These are phyloP conservation scores for Leptestheria dahalacensis DNA, from an alignment of 1,140 invertebrate genomes.

Conservation along the genomic window DNA sequence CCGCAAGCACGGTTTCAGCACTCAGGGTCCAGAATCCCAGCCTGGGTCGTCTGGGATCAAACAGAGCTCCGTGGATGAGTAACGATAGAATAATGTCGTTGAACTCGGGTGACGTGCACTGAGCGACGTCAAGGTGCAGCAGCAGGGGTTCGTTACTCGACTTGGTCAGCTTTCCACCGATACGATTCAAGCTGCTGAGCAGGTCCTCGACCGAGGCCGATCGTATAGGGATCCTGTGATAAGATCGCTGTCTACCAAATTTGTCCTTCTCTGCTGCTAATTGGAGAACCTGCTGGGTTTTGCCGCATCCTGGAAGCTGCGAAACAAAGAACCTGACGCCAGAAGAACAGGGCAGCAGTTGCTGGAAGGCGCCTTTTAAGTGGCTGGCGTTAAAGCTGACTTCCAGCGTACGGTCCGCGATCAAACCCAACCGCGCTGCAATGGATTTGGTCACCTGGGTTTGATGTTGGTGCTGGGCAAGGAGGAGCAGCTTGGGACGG, in stretches of 20 bases:
- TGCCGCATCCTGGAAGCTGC: background rate
- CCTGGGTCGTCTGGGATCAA: background rate
- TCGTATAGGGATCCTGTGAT: background rate
- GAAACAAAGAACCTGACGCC: background rate
- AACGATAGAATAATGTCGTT: conserved; percentile 8
- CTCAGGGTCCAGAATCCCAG: conserved; percentile 3
- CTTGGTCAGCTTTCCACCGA: background rate
- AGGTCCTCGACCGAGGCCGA: conserved; percentile 1
- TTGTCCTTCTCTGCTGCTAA: background rate
- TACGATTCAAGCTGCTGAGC: background rate
- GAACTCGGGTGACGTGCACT: background rate
- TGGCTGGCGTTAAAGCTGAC: background rate
- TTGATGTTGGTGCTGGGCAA: conserved; percentile 1
- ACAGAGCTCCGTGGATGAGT: conserved; percentile 6
- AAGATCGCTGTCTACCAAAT: background rate
- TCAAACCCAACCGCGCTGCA: background rate
- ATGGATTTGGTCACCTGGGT: conserved; percentile 4
- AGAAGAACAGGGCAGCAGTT: background rate
- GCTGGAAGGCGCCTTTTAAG: background rate
- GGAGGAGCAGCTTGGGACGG: background rate
- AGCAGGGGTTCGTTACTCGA: background rate
- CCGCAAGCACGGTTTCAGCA: background rate
- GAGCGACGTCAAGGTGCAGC: conserved; percentile 5
- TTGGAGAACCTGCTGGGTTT: conserved; percentile 1
- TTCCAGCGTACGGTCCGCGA: background rate